Conservation (phyloP, 2,888 invertebrate species). For the Stenichneumon culpator region DNA sequence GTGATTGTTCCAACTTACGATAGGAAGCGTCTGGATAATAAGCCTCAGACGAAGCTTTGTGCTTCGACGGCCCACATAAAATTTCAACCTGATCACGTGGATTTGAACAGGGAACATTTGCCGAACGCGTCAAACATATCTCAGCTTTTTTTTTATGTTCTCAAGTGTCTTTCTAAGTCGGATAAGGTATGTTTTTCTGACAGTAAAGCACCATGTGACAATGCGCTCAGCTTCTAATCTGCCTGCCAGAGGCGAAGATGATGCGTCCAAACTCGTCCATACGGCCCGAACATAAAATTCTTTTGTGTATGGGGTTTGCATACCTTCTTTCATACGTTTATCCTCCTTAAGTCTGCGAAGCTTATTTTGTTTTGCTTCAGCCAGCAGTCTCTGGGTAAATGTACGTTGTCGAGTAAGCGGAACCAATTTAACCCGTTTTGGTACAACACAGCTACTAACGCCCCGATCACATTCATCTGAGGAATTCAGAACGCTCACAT, state of each 20-base stretch:
- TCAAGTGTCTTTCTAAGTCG: neutral
- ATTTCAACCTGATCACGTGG: neutral
- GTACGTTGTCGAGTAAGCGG: neutral
- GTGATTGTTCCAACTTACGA: slow-evolving; percentile 2
- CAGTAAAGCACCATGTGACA: slow-evolving; percentile 6
- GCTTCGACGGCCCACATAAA: neutral
- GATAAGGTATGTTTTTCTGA: neutral
- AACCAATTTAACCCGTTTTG: too few species aligned
- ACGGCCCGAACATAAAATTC: slow-evolving; percentile 4
- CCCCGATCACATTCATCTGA: too few species aligned
- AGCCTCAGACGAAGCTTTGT: slow-evolving; percentile 3
- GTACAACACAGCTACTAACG: too few species aligned
- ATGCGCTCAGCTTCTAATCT: slow-evolving; percentile 28
- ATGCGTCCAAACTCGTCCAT: neutral
- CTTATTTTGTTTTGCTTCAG: neutral
- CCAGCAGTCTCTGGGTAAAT: neutral
- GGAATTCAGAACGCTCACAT: neutral
- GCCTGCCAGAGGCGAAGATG: neutral
- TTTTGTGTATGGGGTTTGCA: neutral
- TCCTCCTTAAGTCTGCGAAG: neutral
- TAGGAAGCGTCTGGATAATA: slow-evolving; percentile 14
- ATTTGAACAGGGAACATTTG: neutral
- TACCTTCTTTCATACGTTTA: neutral
- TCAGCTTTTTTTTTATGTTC: slow-evolving; percentile 11
- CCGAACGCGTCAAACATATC: slow-evolving; percentile 7